These are phyloP conservation scores for Agriopis leucophaearia DNA, from an alignment of 2,888 invertebrate genomes.

Conservation along the genomic window DNA sequence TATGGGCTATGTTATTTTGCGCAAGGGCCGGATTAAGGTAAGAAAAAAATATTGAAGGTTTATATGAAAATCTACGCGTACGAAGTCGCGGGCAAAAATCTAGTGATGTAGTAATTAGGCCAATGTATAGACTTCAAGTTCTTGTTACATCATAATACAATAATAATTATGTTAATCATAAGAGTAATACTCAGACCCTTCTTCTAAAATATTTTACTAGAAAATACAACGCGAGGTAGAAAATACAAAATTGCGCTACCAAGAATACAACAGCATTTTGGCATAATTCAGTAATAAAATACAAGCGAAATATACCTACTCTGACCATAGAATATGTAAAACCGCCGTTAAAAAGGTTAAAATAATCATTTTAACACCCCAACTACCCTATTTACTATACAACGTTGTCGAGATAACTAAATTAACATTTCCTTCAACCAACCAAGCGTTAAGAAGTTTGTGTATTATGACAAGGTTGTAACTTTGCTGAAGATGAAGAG, in stretches of 20 bases:
- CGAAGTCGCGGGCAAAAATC: too few relatives aligned
- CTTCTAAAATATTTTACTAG: slow-evolving; percentile 1
- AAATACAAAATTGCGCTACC: slow-evolving; percentile 3
- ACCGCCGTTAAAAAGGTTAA: slow-evolving; percentile 16
- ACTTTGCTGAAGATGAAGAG: neutral
- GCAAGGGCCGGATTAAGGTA: too few relatives aligned
- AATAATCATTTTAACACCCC: slow-evolving; percentile 24
- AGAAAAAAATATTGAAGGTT: too few relatives aligned
- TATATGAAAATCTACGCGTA: too few relatives aligned
- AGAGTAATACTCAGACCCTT: too few relatives aligned
- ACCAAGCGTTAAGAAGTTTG: neutral
- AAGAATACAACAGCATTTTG: slow-evolving; percentile 12
- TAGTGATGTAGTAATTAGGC: too few relatives aligned
- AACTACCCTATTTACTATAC: neutral
- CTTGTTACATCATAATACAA: too few relatives aligned
- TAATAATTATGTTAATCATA: too few relatives aligned
- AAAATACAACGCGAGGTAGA: neutral
- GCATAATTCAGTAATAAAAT: slow-evolving; percentile 19
- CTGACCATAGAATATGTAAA: slow-evolving; percentile 14
- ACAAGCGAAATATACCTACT: slow-evolving; percentile 12
- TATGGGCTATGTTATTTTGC: too few relatives aligned
- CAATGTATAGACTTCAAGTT: too few relatives aligned
- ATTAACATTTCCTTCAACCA: slow-evolving; percentile 6
- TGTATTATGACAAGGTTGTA: slow-evolving; percentile 5
- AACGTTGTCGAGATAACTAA: slow-evolving; percentile 5